These are phyloP conservation scores for Rhagonycha fulva DNA, from an alignment of 2,888 invertebrate genomes.

Conservation along the genomic window DNA sequence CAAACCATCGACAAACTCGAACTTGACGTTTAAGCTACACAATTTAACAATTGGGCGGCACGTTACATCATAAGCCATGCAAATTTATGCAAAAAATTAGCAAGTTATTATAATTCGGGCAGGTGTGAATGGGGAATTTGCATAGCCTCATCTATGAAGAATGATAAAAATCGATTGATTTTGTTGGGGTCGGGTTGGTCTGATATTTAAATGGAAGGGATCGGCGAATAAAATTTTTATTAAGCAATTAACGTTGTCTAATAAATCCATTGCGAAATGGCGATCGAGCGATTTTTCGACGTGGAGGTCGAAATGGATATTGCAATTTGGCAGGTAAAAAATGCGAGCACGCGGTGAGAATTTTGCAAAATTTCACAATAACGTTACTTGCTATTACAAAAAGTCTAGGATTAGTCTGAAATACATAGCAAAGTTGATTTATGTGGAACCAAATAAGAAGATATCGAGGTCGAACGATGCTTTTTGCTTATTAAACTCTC, in stretches of 20 bases:
- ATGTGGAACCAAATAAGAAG: slow-evolving; percentile 1
- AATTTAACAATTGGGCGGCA: background rate
- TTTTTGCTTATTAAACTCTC: background rate
- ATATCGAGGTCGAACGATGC: slow-evolving; percentile 5
- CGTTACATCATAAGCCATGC: background rate
- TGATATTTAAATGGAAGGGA: background rate
- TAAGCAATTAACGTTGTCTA: background rate
- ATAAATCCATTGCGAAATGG: background rate
- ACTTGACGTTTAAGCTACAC: background rate
- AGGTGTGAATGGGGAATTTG: background rate
- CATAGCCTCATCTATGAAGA: background rate
- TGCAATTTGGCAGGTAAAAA: background rate
- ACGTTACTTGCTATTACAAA: background rate
- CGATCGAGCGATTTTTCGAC: background rate
- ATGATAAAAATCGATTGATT: background rate
- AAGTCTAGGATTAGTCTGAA: slow-evolving; percentile 4
- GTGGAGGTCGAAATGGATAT: background rate
- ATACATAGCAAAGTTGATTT: background rate
- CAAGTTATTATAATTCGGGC: background rate
- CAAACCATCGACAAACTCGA: background rate
- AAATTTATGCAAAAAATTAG: background rate
- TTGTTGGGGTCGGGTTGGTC: background rate
- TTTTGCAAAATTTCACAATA: background rate
- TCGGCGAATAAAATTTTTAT: background rate
- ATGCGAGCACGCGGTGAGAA: background rate